Base-by-base conservation (phyloP, 1,140 invertebrate species). In the Meteorus sp. region DNA sequence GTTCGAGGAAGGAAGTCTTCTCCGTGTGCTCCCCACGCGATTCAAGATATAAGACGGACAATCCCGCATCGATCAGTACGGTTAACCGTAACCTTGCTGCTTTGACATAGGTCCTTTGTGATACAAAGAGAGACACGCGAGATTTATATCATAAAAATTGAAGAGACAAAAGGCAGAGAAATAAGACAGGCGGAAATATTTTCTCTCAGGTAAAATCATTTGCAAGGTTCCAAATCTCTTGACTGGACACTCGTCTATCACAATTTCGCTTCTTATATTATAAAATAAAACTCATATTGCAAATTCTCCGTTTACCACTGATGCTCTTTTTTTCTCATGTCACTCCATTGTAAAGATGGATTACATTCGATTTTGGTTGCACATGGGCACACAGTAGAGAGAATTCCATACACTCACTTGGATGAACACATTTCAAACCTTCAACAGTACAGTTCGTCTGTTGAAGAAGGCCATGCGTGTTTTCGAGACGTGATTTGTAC, bases 21-120 rank as follows among this genome's bases (percentile, higher is more conserved):
- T 11, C 35, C 20, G 9, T 37, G 23, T 13, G 25, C 8, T 13
- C n/a, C 11, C 20, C 11, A 19, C 37, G 33, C 9, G 6, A 25
- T 47, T 52, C 31, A 41, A 9, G 9, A 29, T 45, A 13, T 29
- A 22, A 22, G 31, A 20, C n/a, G 35, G 20, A 15, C 9, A 39
- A 43, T 33, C 47, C n/a, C 51, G 23, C 39, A 61, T 61, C 55
- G 60, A 58, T 61, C 50, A 52, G 29, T 52, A 2, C 13, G 47
- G 27, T 51, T n/a, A 51, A 20, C 13, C 35, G 39, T 54, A 61
- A 61, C 60, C 60, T 61, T 61, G 37, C 39, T n/a, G 31, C 43
- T 11, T 35, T 27, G 17, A 9, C 19, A 27, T 25, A n/a, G n/a
- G 31, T 45, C 23, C 25, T 25, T 41, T 44, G 22, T 43, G 33